Base-by-base conservation (phyloP, 2,888 invertebrate genomes). In the Flexamia atlantica region DNA sequence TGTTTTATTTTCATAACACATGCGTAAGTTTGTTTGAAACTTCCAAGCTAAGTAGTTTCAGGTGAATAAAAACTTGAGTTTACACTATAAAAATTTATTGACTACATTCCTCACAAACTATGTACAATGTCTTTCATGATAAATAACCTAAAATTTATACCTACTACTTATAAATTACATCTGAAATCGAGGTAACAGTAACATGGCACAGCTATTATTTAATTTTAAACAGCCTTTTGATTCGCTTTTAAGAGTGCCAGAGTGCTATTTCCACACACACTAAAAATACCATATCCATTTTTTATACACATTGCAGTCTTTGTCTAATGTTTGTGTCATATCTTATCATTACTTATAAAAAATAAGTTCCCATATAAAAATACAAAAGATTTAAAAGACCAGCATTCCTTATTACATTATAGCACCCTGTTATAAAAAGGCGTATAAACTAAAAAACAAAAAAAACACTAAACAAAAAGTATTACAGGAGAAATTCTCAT, bases 81-180 rank as follows among this genome's bases (percentile, higher is more conserved):
- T n/a, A n/a, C n/a, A n/a, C n/a, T n/a, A n/a, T n/a, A 64, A 64
- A 64, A 64, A 28, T 28, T 20, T 64, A 64, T 64, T 20, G 17
- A 64, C 64, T 64, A 64, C 30, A 28, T 64, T 64, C 28, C 64
- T 64, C 64, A 64, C 64, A 64, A 64, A 64, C 28, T 64, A 64
- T 64, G 28, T 64, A 64, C 64, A 64, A 5, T 64, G 64, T 64
- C 64, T 64, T 64, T 64, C 64, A 64, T 64, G 28, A 14, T 28
- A 28, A 64, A 64, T 28, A 28, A 64, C 5, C 64, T 57, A 57
- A 64, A 9, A 28, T 53, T 53, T 53, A 20, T 53, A 53, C 20
- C 20, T 30, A 64, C 28, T 64, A 64, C 28, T 64, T 64, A 64
- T 64, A 14, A 64, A 30, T 28, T 64, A 64, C 64, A 64, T 28